Percentiles rank a stretch among this genome's conserved stretches.
These are phyloP conservation scores for Cyclophora punctaria DNA, from an alignment of 2,888 invertebrate species.

Conservation along the genomic window DNA sequence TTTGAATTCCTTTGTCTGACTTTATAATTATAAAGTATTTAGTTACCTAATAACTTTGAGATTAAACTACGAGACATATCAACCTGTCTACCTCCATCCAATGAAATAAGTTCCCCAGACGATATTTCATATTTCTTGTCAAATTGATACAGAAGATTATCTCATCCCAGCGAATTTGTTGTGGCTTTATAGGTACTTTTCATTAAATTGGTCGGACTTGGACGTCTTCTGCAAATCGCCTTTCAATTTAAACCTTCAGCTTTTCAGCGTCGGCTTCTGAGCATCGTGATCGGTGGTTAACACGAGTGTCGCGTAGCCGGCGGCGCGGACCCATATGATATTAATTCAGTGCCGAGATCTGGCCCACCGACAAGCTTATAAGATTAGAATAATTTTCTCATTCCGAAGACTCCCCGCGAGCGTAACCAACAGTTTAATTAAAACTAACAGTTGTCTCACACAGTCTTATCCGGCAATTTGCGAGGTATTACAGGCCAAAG, in stretches of 20 bases:
- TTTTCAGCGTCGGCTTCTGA: constrained; percentile 11
- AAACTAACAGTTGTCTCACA: constrained; percentile 76
- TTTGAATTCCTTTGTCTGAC: too few species aligned
- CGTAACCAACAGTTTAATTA: constrained; percentile 73
- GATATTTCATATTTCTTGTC: constrained; percentile 41
- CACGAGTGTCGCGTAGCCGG: constrained; percentile 22
- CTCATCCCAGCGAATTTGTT: constrained; percentile 48
- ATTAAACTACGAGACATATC: too few species aligned
- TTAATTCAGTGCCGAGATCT: constrained; percentile 59
- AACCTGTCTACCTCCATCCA: constrained; percentile 26
- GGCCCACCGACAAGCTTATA: constrained; percentile 66
- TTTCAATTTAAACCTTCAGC: constrained; percentile 31
- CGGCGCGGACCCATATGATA: constrained; percentile 49
- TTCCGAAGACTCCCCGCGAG: constrained; percentile 65
- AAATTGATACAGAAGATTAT: constrained; percentile 69
- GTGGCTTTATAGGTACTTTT: constrained; percentile 51
- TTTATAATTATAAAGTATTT: too few species aligned
- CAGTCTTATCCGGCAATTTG: constrained; percentile 75
- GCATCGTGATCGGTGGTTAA: constrained; percentile 11
- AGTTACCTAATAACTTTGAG: too few species aligned
- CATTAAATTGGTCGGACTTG: constrained; percentile 58
- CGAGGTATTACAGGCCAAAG: constrained; percentile 73
- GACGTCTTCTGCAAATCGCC: constrained; percentile 40
- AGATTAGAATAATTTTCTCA: constrained; percentile 74
- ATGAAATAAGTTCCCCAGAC: constrained; percentile 65